Conservation (phyloP, 2,888 invertebrate genomes). For the Pyrgus malvae region DNA sequence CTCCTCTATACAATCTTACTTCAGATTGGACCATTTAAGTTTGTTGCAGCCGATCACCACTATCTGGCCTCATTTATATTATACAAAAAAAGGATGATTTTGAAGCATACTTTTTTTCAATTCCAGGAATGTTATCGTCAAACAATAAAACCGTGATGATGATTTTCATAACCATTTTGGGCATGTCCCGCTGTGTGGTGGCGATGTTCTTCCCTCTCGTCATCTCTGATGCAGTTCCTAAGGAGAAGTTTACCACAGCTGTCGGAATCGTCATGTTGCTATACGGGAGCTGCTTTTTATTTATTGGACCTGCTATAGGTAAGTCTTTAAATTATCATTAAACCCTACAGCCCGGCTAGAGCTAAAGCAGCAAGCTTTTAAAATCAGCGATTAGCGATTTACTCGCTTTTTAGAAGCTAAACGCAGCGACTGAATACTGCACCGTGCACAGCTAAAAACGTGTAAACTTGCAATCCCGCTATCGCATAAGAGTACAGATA, state of each 20-base stretch:
- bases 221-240: slow-evolving; percentile 78
- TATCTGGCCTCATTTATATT: no score
- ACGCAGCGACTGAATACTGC: no score
- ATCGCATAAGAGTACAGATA: no score
- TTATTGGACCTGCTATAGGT: slow-evolving; percentile 82
- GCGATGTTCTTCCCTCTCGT: slow-evolving; percentile 78
- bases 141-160: slow-evolving; percentile 44
- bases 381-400: no score
- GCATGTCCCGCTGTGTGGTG: slow-evolving; percentile 78
- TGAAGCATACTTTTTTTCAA: no score
- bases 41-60: no score
- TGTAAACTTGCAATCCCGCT: no score
- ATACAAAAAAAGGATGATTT: no score
- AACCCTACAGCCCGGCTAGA: not conserved
- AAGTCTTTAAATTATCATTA: slow-evolving; percentile 37
- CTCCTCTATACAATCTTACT: no score
- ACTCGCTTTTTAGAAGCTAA: no score
- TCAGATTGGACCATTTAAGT: no score
- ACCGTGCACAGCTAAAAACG: no score
- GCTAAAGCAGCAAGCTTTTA: not conserved
- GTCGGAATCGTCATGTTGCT: slow-evolving; percentile 82
- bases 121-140: slow-evolving; percentile 57
- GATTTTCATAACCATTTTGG: slow-evolving; percentile 63
- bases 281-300: slow-evolving; percentile 72
- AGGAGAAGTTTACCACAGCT: slow-evolving; percentile 81